phyloP scores from a whole-genome alignment of 2,113 vertebrate species.

The Epinephelus cyanopodus region DNA sequence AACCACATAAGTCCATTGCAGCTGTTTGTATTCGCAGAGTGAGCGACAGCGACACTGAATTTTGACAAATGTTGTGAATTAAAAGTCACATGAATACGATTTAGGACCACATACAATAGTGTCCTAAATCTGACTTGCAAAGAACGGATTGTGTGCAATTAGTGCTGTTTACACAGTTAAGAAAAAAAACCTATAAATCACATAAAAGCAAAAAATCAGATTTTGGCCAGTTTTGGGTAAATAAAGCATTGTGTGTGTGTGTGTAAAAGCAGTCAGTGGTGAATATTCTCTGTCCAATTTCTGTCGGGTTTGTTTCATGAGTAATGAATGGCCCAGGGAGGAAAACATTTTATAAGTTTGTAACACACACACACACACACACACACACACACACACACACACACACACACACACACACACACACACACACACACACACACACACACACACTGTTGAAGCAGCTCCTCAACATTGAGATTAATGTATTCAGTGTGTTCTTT shows the following conservation, averaged over 20 bases:
- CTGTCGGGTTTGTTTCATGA: constrained; percentile 13
- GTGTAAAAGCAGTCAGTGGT: constrained; percentile 1
- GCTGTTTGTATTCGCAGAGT: too few relatives aligned
- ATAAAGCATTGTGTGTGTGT: not conserved
- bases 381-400: constrained; percentile 20
- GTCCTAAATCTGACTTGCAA: too few relatives aligned
- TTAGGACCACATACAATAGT: too few relatives aligned
- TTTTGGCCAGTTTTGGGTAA: not conserved
- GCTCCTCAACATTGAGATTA: constrained; percentile 25
- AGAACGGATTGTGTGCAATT: too few relatives aligned
- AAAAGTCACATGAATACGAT: too few relatives aligned
- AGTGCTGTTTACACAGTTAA: too few relatives aligned
- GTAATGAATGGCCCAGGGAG: constrained; percentile 8
- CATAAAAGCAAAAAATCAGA: too few relatives aligned
- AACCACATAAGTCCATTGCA: too few relatives aligned
- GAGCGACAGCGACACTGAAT: too few relatives aligned
- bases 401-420: constrained; percentile 10
- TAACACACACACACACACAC: not conserved
- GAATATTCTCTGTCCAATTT: constrained; percentile 15
- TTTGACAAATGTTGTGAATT: too few relatives aligned
- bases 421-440: constrained; percentile 23
- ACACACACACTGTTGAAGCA: constrained; percentile 7
- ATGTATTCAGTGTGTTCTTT: constrained; percentile 51
- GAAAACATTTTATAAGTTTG: not conserved
- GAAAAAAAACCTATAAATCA: too few relatives aligned